These are phyloP conservation scores for Pangasius djambal DNA, from an alignment of 2,797 vertebrate species.

Conservation along the genomic window DNA sequence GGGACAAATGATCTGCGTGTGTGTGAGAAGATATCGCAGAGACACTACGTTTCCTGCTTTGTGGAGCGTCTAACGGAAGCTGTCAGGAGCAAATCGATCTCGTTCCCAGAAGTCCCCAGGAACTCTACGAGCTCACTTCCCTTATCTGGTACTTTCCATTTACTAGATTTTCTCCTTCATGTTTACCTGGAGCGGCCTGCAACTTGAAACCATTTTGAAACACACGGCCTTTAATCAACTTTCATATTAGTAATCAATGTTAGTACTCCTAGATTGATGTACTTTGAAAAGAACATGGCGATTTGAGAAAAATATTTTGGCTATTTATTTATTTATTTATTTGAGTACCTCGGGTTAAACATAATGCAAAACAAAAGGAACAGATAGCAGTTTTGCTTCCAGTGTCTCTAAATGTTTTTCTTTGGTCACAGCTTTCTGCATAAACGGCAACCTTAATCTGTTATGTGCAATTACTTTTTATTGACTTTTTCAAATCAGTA, in stretches of 20 bases:
- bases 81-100: constrained; percentile 99
- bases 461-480: background rate
- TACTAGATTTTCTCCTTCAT: background rate
- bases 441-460: background rate
- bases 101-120: constrained; percentile 96
- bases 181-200: background rate
- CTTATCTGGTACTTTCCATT: constrained; percentile 93
- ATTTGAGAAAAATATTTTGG: no score
- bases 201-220: background rate
- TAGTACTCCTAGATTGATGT: no score
- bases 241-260: background rate
- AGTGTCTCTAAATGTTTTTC: background rate
- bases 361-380: background rate
- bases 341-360: background rate
- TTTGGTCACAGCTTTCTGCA: background rate
- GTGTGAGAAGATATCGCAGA: constrained; percentile 92
- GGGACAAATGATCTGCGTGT: constrained; percentile 23
- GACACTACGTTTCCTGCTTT: constrained; percentile 96
- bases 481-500: background rate
- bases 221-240: background rate
- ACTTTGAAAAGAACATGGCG: background rate
- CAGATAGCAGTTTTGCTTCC: background rate
- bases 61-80: constrained; percentile 95
- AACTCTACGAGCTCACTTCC: constrained; percentile 97
- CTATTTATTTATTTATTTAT: no score